Evolutionary conservation across 2,888 invertebrate genomes (phyloP).

Genomic region (Punctoribates punctum): DNA sequence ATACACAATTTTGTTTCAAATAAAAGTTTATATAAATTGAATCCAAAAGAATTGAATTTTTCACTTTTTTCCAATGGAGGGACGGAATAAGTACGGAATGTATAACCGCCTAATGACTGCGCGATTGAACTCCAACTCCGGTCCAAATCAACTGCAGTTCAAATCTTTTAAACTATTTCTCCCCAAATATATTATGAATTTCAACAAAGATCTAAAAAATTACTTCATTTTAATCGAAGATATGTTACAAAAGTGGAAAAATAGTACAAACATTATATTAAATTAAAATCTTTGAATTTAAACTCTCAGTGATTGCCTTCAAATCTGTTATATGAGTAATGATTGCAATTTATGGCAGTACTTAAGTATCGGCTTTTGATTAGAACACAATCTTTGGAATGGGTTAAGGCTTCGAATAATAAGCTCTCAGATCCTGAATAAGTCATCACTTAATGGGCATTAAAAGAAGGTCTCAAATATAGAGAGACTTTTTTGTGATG

Average conservation of each 20-base stretch:
- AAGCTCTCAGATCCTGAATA: background rate
- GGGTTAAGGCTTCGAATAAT: background rate
- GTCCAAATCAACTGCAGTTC: too few species aligned
- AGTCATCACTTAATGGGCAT: too few species aligned
- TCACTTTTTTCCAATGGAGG: too few species aligned
- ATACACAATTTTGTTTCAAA: too few species aligned
- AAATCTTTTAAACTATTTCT: too few species aligned
- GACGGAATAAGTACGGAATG: too few species aligned
- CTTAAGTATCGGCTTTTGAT: background rate
- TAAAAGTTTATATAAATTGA: too few species aligned
- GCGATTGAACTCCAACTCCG: too few species aligned
- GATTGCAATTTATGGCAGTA: background rate
- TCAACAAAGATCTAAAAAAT: too few species aligned
- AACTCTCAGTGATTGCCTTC: background rate
- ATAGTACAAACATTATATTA: background rate
- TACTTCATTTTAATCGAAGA: background rate
- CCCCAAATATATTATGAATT: too few species aligned
- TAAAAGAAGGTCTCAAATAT: background rate
- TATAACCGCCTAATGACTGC: too few species aligned
- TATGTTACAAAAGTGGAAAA: background rate
- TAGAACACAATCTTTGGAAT: background rate
- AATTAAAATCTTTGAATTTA: background rate
- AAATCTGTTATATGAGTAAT: background rate
- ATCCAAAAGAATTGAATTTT: too few species aligned
- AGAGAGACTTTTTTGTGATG: background rate